Base-by-base conservation (phyloP, 2,888 invertebrate genomes). In the Polydrusus cervinus region DNA sequence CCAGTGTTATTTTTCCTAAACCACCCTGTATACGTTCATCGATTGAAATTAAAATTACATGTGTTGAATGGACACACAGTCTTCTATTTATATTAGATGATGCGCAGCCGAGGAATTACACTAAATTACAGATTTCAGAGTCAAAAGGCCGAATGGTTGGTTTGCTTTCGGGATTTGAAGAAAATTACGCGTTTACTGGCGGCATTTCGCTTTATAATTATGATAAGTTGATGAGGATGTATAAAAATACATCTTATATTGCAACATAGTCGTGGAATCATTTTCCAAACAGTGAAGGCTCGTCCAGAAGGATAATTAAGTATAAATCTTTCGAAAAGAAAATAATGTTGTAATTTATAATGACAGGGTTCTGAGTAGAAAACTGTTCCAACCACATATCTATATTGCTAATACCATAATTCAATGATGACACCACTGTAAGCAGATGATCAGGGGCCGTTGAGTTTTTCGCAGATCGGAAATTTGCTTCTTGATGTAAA, bases 71-170 rank as follows among this genome's bases (percentile, higher is more conserved):
- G 8, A 20, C 20, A 51, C 10, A 51, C 20, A 10, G 20, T 51
- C 11, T 51, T 20, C 20, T 51, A 20, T 51, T 20, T 11, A 51
- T 25, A 25, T 51, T 16, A 51, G 25, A 51, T 25, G 51, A 51
- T 6, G 20, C 51, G 13, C 6, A 60, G 3, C n/a, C 9, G 16
- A 60, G 60, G 60, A 60, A 38, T 60, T 60, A 30, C 60, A 60
- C 34, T 60, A 60, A 60, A 60, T 60, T 60, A 18, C 34, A 60
- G 14, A 40, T 16, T 34, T 60, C 60, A 60, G 20, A 34, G 30
- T 60, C 60, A 60, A 60, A 60, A 38, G 60, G 38, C 38, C 8
- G 34, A 60, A 60, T 18, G 60, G 30, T 34, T 60, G 34, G 34
- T 34, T 38, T 7, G 25, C 20, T 51, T 20, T 51, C 13, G 11